These are phyloP conservation scores for Melipona quadrifasciata DNA, from an alignment of 1,140 invertebrate genomes.

Conservation along the genomic window DNA sequence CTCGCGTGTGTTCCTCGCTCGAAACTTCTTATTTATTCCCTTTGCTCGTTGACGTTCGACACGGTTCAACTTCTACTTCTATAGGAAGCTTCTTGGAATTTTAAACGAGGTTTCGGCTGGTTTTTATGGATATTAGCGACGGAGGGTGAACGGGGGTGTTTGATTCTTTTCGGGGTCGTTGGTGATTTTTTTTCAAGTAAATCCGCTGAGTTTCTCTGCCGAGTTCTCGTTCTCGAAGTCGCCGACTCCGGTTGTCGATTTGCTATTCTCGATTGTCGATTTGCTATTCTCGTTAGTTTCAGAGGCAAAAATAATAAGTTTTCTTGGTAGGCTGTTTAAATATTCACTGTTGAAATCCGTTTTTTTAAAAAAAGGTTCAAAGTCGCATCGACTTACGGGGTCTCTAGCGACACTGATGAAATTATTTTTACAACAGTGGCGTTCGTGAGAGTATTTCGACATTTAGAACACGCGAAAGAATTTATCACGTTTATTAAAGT, in stretches of 20 bases:
- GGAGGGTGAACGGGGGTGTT: background rate
- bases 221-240: background rate
- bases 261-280: background rate
- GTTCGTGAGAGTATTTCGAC: too few species aligned
- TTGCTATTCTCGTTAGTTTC: background rate
- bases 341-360: background rate
- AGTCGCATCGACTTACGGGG: too few species aligned
- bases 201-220: background rate
- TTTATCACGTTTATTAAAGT: too few species aligned
- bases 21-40: background rate
- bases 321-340: background rate
- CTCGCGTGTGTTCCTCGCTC: background rate
- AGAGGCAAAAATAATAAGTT: background rate
- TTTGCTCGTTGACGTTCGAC: background rate
- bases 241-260: background rate
- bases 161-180: background rate
- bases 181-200: background rate
- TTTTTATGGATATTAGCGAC: background rate
- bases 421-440: too few species aligned
- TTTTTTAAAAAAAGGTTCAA: too few species aligned
- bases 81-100: background rate
- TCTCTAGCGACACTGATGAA: background rate
- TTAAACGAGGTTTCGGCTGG: background rate
- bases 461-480: too few species aligned
- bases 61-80: background rate